Percentiles rank a stretch among this genome's conserved stretches.
Evolutionary conservation across 2,888 invertebrate species (phyloP).

Genomic region (Calameuta pallipes): DNA sequence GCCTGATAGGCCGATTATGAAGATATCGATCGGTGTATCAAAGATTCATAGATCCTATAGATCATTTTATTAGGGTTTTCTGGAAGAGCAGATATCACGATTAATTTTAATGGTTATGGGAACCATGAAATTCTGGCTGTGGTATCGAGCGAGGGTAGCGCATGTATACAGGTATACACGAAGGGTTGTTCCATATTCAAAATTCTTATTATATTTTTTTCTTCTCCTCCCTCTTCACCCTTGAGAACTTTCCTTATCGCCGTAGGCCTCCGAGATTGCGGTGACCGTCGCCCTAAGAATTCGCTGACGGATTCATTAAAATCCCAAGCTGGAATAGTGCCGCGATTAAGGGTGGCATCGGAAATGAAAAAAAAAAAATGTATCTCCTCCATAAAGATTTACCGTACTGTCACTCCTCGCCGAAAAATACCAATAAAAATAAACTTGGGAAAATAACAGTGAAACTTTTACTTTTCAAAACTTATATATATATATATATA

Average conservation of each 20-base stretch:
- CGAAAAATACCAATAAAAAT: too few species aligned
- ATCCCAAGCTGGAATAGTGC: slow-evolving; percentile 48
- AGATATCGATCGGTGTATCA: not conserved
- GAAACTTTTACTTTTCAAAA: too few species aligned
- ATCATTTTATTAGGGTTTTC: not conserved
- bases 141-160: too few species aligned
- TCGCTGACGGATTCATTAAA: slow-evolving; percentile 60
- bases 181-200: too few species aligned
- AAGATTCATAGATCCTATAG: not conserved
- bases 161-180: not conserved
- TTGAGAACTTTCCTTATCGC: slow-evolving; percentile 21
- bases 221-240: not conserved
- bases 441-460: too few species aligned
- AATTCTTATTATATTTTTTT: slow-evolving; percentile 5
- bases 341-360: slow-evolving; percentile 46
- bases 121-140: too few species aligned
- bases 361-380: slow-evolving; percentile 27
- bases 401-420: too few species aligned
- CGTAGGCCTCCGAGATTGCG: slow-evolving; percentile 15
- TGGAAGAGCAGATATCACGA: too few species aligned
- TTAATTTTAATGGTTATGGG: too few species aligned
- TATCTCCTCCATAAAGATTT: too few species aligned
- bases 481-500: too few species aligned
- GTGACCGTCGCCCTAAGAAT: slow-evolving; percentile 18
- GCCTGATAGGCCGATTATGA: not conserved